phyloP scores from a whole-genome alignment of 2,888 invertebrate species.

The Eustalomyia histrio region DNA sequence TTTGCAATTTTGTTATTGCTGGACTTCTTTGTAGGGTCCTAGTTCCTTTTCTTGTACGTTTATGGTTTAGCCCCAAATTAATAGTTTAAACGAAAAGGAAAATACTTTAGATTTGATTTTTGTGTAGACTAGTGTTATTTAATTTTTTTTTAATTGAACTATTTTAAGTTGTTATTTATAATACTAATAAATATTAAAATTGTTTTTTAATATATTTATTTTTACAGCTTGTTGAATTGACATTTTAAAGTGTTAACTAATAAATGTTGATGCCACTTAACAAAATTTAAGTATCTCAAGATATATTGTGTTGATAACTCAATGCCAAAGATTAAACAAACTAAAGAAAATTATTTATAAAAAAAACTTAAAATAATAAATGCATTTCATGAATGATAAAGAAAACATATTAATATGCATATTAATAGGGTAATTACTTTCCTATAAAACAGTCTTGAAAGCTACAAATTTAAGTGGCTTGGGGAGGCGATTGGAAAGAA shows the following conservation, averaged over 20 bases:
- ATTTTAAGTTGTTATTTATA: background rate
- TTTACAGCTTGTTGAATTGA: constrained; percentile 5
- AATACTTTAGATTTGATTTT: too few relatives aligned
- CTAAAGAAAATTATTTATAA: constrained; percentile 1
- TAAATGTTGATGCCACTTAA: constrained; percentile 17
- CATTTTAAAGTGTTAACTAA: background rate
- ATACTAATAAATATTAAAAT: background rate
- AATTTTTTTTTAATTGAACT: background rate
- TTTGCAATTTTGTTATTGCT: too few relatives aligned
- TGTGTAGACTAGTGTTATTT: too few relatives aligned
- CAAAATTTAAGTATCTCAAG: background rate
- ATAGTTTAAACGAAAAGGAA: too few relatives aligned
- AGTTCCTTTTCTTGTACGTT: too few relatives aligned
- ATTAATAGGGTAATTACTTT: constrained; percentile 28
- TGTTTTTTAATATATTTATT: background rate
- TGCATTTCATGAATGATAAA: constrained; percentile 5
- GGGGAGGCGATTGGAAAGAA: background rate
- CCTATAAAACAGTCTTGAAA: background rate
- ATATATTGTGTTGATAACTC: constrained; percentile 1
- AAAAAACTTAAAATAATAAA: background rate
- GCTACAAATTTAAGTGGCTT: background rate
- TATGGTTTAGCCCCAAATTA: too few relatives aligned
- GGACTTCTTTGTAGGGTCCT: too few relatives aligned
- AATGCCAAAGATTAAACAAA: constrained; percentile 8
- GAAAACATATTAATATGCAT: constrained; percentile 18